These are phyloP conservation scores for Macrostomum lignano DNA, from an alignment of 1,140 invertebrate species.

Conservation along the genomic window DNA sequence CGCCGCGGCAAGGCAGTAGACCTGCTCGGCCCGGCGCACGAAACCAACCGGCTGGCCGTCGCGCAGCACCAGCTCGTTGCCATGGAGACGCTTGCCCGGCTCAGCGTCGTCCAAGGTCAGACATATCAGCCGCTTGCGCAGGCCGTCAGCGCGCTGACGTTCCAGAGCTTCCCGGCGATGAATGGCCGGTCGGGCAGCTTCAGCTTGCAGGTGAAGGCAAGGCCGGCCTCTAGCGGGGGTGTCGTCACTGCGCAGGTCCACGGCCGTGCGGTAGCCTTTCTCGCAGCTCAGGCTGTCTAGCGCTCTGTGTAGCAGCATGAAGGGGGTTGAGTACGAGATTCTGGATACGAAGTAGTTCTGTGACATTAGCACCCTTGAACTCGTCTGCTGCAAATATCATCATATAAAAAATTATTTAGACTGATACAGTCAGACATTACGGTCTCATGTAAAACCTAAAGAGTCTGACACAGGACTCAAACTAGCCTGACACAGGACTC, in stretches of 20 bases:
- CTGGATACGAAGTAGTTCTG: too few relatives aligned
- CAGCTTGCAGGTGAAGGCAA: constrained; percentile 43
- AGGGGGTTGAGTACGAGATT: too few relatives aligned
- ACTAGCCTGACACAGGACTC: too few relatives aligned
- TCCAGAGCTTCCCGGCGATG: constrained; percentile 40
- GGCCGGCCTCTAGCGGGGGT: constrained; percentile 51
- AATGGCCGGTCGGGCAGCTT: constrained; percentile 41
- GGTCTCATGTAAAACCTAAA: too few relatives aligned
- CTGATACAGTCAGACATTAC: too few relatives aligned
- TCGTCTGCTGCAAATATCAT: too few relatives aligned
- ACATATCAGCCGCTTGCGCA: constrained; percentile 42
- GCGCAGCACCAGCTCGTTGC: constrained; percentile 50
- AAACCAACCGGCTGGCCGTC: constrained; percentile 45
- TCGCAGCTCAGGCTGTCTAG: too few relatives aligned
- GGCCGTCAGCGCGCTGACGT: constrained; percentile 33
- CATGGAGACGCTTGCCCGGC: constrained; percentile 39
- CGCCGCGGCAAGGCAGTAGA: constrained; percentile 35
- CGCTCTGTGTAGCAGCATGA: too few relatives aligned
- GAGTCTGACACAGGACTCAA: too few relatives aligned
- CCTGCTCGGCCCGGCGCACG: constrained; percentile 47
- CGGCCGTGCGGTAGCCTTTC: constrained; percentile 52
- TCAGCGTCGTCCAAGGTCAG: constrained; percentile 40
- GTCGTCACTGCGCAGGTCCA: constrained; percentile 47
- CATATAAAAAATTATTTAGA: too few relatives aligned
- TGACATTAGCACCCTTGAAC: too few relatives aligned